Base-by-base conservation (phyloP, 2,797 vertebrate species). In the Sebastes oblongus region DNA sequence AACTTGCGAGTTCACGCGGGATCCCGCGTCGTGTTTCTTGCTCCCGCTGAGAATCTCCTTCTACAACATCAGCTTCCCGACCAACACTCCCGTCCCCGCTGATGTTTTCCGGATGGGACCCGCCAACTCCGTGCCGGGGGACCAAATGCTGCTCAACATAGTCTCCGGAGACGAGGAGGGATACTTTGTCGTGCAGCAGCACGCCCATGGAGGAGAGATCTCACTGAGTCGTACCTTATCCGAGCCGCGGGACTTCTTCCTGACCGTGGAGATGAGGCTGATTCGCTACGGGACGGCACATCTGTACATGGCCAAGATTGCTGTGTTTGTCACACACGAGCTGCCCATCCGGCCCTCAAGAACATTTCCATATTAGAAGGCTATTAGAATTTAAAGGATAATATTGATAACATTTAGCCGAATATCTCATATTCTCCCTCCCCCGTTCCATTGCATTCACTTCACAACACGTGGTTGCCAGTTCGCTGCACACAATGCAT, bases 71-170 rank as follows among this genome's bases (percentile, higher is more conserved):
- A 97, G 96, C 93, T 97, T 98, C 91, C 97, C 97, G 66, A 95
- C 95, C 96, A 96, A 96, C 96, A 94, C 97, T 54, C 97, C 96
- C 72, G 94, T 95, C 78, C 97, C 97, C 16, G 94, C 96, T 67
- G 95, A 96, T 62, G 93, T 98, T 89, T 98, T 98, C 95, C 96
- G 96, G 88, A 97, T 98, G 96, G 97, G 97, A 60, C 97, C 97
- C 64, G 96, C 97, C 89, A 97, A 86, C 89, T 93, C 95, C 3
- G 93, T 96, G 77, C 94, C 95, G 0, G 97, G 97, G 88, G 97
- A 98, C 92, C 92, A 95, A 93, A 93, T 98, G 91, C 93, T 94
- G 90, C 92, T 98, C 80, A 88, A 93, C 92, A 96, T 98, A 90
- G 94, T 91, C 79, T 93, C 95, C 4, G 97, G 97, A 89, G 96